Base-by-base conservation (phyloP, 2,888 invertebrate genomes). In the Nemotelus nigrinus region DNA sequence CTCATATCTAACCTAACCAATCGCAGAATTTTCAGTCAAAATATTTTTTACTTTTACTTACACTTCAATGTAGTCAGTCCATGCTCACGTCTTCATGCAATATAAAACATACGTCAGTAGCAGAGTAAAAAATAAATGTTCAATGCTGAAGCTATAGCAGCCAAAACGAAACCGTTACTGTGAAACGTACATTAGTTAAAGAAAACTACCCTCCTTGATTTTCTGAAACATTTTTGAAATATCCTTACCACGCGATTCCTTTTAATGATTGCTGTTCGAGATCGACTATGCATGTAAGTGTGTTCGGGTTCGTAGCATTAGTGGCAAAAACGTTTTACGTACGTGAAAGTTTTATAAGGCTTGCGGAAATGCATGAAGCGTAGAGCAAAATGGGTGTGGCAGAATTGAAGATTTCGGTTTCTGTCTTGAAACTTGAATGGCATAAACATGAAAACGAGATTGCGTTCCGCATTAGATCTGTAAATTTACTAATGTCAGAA, bases 161-260 rank as follows among this genome's bases (percentile, higher is more conserved):
- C 25, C 25, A 25, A 25, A 25, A 25, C 25, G 25, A 25, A 25
- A 25, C 25, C 25, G 25, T 25, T 25, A 25, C 25, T 25, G 25
- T 25, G 25, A 25, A 25, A 25, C 25, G 25, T 25, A 25, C 25
- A 25, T 25, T 25, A 25, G 25, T 25, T 43, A 3, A 41, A 63
- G 63, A 63, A 63, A 63, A 39, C 5, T 7, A 41, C 63, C 4
- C 63, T 63, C 3, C 63, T 63, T 63, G 4, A 25, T 25, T 25
- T 25, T 25, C 25, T 25, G 63, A 43, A 63, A 5, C 63, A 7
- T 10, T 7, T 3, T 63, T 43, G 41, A 41, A 63, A 63, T 63
- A 43, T 63, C 63, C 63, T 63, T 63, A 63, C 41, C 63, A 63
- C 43, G 63, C 63, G 63, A 43, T 63, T 63, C 63, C 63, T 63